Base-by-base conservation (phyloP, 2,113 vertebrate species). In the Stigmatopora nigra region DNA sequence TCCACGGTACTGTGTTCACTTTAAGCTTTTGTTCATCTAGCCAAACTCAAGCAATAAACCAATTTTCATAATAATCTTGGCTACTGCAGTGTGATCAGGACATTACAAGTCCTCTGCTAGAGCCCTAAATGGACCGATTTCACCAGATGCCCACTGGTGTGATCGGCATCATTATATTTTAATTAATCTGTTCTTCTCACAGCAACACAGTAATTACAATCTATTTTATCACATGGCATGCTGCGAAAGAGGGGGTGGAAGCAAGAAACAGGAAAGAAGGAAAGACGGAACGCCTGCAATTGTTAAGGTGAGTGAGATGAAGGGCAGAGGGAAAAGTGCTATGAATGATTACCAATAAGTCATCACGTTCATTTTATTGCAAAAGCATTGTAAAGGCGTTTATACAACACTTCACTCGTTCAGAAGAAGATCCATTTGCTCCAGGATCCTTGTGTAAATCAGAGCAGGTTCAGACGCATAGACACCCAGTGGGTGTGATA, bases 151-250 rank as follows among this genome's bases (percentile, higher is more conserved):
- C 79, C 61, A 80, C 82, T 82, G 80, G 80, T 89, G 85, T 87
- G 87, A 89, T 89, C 79, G 61, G 86, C 84, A 88, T 85, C 86
- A 83, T 88, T 85, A 84, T 85, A 86, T 88, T 88, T 88, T 87
- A 88, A 89, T 90, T 89, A 84, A 88, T 84, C 82, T 79, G 82
- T 86, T 89, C 85, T 87, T 87, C 83, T 88, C 83, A 68, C 83
- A 84, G 82, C 80, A 84, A 87, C 82, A 81, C 79, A 82, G 82
- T 78, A 87, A 88, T 89, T 90, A 84, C 76, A 86, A 83, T 87
- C 77, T 84, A 83, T 84, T 89, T 88, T 80, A 84, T 76, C 70
- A 78, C 69, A 69, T 14, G 25, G 59, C 84, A 75, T 73, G 82
- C 82, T 83, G 84, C 0, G 76, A 80, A 77, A 76, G 69, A 81